Base-by-base conservation (phyloP, 2,888 invertebrate species). In the Calameuta pallipes region DNA sequence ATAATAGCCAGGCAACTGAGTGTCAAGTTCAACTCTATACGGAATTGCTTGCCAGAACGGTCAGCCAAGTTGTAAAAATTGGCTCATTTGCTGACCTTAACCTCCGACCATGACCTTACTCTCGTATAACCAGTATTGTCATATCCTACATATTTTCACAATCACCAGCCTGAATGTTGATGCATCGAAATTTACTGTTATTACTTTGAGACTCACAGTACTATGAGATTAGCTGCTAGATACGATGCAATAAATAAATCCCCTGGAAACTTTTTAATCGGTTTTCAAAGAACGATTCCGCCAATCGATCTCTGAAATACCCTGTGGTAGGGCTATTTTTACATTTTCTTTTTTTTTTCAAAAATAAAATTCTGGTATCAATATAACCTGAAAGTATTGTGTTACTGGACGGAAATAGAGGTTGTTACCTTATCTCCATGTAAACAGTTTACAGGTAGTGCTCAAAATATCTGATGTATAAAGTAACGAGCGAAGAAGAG, bases 11-110 rank as follows among this genome's bases (percentile, higher is more conserved):
- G 56, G 23, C 56, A 56, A 56, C 56, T 1, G 76, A 31, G 80
- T 81, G 84, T 86, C 85, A 86, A 85, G 85, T 86, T 86, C 83
- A 83, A 78, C 75, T 75, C 69, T 36, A 76, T 70, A 70, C 56
- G 78, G n/a, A 69, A 30, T 30, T 78, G 76, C 81, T 80, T 86
- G 87, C 86, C 87, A 87, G 83, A 82, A 79, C 84, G 33, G 86
- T 85, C 84, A 84, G 85, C 84, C 86, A 87, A 87, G 85, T 85
- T 82, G 83, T 84, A 89, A 87, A 88, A 87, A 88, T 87, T 87
- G 84, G 79, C 81, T 81, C 73, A 76, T 82, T 82, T 81, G 79
- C 79, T 80, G 85, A 82, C 88, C 85, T 87, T 85, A 86, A 87
- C 88, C 87, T 86, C 83, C 78, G 74, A 77, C 70, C 37, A 31